Percentiles rank a stretch among this genome's conserved stretches.
Conservation (phyloP, 2,888 invertebrate genomes). For the Megaustenia siamemsis region DNA sequence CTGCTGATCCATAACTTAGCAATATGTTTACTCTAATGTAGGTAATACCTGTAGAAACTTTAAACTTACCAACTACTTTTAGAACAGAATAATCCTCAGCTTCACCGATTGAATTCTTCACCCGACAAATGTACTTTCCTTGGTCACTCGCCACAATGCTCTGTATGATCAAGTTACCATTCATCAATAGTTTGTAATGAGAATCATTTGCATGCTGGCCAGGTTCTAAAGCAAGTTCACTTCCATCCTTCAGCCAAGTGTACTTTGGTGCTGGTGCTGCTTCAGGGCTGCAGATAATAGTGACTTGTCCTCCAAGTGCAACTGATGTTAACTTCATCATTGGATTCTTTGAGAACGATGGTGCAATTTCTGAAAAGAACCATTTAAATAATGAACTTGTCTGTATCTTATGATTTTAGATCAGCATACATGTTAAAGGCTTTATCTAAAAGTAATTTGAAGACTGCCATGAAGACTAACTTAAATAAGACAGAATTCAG, state of each 20-base stretch:
- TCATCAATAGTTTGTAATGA: slow-evolving; percentile 83
- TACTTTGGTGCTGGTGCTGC: slow-evolving; percentile 86
- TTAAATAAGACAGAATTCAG: too few species aligned
- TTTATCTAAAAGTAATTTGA: too few species aligned
- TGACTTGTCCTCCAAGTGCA: slow-evolving; percentile 93
- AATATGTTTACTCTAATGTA: too few species aligned
- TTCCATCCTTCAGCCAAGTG: slow-evolving; percentile 57
- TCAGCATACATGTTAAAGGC: too few species aligned
- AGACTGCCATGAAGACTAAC: too few species aligned
- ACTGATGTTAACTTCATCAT: slow-evolving; percentile 93
- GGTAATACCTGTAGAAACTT: too few species aligned
- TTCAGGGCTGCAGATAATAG: slow-evolving; percentile 93
- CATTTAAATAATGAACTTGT: not conserved
- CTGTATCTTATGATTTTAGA: too few species aligned
- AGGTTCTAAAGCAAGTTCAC: slow-evolving; percentile 48
- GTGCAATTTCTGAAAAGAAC: slow-evolving; percentile 83
- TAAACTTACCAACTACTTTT: slow-evolving; percentile 63
- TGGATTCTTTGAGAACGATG: slow-evolving; percentile 93
- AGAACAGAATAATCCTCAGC: slow-evolving; percentile 63
- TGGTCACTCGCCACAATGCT: slow-evolving; percentile 87
- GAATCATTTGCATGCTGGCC: slow-evolving; percentile 53
- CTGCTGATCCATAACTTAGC: too few species aligned
- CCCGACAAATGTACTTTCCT: slow-evolving; percentile 90
- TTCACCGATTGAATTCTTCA: slow-evolving; percentile 80
- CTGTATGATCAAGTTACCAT: slow-evolving; percentile 85